Conservation (phyloP, 2,797 vertebrate species). For the Platalea minor region DNA sequence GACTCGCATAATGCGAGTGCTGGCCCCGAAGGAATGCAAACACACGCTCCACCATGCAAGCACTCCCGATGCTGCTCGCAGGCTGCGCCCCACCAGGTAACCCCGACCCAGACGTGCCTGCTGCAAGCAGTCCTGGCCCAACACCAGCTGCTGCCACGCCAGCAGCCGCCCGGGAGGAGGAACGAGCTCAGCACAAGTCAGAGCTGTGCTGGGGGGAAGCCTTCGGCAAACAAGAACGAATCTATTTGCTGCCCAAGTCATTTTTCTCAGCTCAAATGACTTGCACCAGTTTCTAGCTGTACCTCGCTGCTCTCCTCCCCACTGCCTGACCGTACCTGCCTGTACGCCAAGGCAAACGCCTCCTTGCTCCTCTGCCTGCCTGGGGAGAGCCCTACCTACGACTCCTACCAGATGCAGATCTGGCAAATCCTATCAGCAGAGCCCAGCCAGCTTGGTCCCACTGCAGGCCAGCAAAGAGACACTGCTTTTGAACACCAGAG, state of each 20-base stretch:
- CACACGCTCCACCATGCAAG: fast-evolving
- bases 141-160: background rate
- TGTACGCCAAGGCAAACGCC: fast-evolving
- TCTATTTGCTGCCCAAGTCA: background rate
- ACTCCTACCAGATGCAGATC: background rate
- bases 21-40: fast-evolving
- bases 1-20: fast-evolving
- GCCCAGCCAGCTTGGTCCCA: background rate
- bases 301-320: background rate
- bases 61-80: background rate
- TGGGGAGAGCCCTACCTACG: background rate
- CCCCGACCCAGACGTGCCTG: background rate
- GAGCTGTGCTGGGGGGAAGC: background rate
- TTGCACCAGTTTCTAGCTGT: background rate
- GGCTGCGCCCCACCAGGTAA: background rate
- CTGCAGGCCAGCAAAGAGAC: background rate
- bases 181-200: background rate
- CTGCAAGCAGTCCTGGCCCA: background rate
- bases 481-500: background rate
- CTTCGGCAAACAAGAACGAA: fast-evolving
- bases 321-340: background rate
- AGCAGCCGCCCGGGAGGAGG: fast-evolving
- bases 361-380: background rate
- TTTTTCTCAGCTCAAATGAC: background rate
- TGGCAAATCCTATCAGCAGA: background rate